These are phyloP conservation scores for Holocentrus rufus DNA, from an alignment of 2,797 vertebrate species.

Conservation along the genomic window DNA sequence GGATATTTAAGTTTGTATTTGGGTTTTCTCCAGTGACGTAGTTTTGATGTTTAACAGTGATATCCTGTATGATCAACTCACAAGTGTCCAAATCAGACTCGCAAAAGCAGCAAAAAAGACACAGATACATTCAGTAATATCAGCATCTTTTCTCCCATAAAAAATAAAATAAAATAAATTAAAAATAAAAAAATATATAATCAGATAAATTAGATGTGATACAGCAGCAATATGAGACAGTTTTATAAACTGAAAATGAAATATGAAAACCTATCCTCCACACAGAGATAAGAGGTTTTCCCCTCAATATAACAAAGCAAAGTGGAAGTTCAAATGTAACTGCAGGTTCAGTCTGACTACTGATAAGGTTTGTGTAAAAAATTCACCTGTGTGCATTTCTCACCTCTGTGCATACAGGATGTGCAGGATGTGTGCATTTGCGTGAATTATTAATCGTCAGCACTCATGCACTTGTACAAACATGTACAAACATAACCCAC, in stretches of 20 bases:
- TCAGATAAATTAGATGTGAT: not conserved
- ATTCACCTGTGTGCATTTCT: no score
- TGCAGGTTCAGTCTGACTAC: no score
- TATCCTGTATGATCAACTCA: not conserved
- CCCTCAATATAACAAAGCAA: not conserved
- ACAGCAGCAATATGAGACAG: not conserved
- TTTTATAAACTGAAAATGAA: slow-evolving; percentile 3
- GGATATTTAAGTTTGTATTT: slow-evolving; percentile 59
- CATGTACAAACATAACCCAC: no score
- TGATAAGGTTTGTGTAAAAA: no score
- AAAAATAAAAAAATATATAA: no score
- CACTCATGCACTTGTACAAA: no score
- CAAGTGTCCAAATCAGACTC: slow-evolving; percentile 1
- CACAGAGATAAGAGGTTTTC: slow-evolving; percentile 23
- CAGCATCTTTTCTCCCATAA: not conserved
- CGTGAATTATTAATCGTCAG: no score
- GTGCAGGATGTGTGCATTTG: no score
- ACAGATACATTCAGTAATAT: not conserved
- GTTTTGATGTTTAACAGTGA: slow-evolving; percentile 50
- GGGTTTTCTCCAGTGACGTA: slow-evolving; percentile 42
- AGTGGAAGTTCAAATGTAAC: not conserved
- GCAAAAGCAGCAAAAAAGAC: not conserved
- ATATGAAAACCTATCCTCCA: slow-evolving; percentile 8
- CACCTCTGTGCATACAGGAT: no score
- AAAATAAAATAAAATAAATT: not conserved